Evolutionary conservation across 2,797 vertebrate genomes (phyloP).

Genomic region (Huso huso): DNA sequence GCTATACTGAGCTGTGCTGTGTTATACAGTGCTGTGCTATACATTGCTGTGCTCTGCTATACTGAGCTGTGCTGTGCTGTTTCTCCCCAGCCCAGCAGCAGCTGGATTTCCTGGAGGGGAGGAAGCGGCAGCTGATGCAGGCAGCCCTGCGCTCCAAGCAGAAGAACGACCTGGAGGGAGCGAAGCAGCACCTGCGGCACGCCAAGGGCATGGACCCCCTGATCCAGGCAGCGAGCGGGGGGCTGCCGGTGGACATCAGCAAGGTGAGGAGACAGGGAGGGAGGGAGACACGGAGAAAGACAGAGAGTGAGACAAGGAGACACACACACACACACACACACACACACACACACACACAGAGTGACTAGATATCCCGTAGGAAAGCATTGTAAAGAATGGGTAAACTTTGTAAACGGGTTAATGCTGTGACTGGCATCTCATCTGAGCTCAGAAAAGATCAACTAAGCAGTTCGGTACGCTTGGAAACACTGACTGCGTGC

Average conservation of each 20-base stretch:
- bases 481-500: no score
- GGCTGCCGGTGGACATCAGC: constrained; percentile 78
- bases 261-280: constrained; percentile 53
- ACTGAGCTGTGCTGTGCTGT: constrained; percentile 55
- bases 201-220: constrained; percentile 81
- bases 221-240: constrained; percentile 72
- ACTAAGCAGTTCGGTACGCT: no score
- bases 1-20: no score
- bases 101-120: constrained; percentile 73
- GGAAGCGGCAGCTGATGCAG: constrained; percentile 73
- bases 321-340: constrained; percentile 9
- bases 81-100: constrained; percentile 73
- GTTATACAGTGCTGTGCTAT: neutral
- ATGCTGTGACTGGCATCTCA: neutral
- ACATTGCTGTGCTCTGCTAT: constrained; percentile 32
- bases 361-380: no score
- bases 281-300: constrained; percentile 14
- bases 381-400: no score
- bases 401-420: neutral
- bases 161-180: constrained; percentile 77
- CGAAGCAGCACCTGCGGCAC: constrained; percentile 73
- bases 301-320: constrained; percentile 12
- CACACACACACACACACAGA: constrained; percentile 14
- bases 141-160: constrained; percentile 80
- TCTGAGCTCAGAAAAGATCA: no score